These are phyloP conservation scores for Eristalis pertinax DNA, from an alignment of 2,888 invertebrate species.

Conservation along the genomic window DNA sequence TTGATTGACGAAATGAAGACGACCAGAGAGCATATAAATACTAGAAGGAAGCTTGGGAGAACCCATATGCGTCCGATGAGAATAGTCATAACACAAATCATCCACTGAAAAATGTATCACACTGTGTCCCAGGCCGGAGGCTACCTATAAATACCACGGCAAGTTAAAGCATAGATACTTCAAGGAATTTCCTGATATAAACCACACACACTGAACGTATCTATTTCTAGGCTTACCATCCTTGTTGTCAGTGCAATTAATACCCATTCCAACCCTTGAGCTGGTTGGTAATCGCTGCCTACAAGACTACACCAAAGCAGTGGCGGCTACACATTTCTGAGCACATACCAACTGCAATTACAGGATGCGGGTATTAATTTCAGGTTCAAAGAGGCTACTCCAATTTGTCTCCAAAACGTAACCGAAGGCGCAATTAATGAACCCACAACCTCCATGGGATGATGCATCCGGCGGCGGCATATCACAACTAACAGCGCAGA, in stretches of 20 bases:
- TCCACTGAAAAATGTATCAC: background rate
- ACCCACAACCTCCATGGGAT: constrained; percentile 58
- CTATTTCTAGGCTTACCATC: constrained; percentile 16
- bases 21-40: background rate
- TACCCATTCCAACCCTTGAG: constrained; percentile 66
- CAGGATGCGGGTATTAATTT: constrained; percentile 66
- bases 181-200: background rate
- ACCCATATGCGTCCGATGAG: background rate
- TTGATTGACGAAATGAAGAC: background rate
- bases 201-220: constrained; percentile 23
- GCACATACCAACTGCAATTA: constrained; percentile 57
- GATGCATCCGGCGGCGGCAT: constrained; percentile 30
- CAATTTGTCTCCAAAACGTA: constrained; percentile 72
- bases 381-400: constrained; percentile 65
- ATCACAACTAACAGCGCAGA: background rate
- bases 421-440: constrained; percentile 70
- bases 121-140: background rate
- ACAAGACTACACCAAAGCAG: constrained; percentile 13
- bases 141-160: background rate
- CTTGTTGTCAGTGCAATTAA: constrained; percentile 57
- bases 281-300: constrained; percentile 39
- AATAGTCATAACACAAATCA: background rate
- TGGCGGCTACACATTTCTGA: constrained; percentile 42
- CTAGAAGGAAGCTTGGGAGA: background rate
- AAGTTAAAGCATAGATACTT: background rate